Evolutionary conservation across 2,113 vertebrate genomes (phyloP).

Genomic region (Hemiscyllium ocellatum): DNA sequence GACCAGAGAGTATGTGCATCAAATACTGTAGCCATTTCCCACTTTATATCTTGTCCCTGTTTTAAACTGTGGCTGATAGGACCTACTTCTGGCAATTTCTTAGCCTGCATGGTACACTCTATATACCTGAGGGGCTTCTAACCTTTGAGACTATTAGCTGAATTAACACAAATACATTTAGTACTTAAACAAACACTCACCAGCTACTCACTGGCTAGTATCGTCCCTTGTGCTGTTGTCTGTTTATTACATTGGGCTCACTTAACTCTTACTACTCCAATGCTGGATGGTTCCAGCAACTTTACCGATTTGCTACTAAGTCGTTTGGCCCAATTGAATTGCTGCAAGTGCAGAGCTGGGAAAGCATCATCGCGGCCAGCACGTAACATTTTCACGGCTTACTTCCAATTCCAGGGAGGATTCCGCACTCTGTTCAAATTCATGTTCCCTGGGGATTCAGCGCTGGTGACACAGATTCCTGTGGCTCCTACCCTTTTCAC

Average conservation of each 20-base stretch:
- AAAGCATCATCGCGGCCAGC: background rate
- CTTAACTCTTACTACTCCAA: too few species aligned
- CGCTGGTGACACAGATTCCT: background rate
- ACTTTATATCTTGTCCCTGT: too few species aligned
- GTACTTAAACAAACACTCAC: background rate
- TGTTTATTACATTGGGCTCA: too few species aligned
- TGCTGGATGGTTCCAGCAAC: background rate
- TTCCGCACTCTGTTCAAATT: background rate
- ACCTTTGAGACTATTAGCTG: background rate
- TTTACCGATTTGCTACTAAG: background rate
- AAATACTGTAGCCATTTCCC: too few species aligned
- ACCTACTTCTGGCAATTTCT: too few species aligned
- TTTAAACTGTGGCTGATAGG: too few species aligned
- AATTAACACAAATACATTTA: background rate
- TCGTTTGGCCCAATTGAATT: background rate
- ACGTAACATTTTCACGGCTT: background rate
- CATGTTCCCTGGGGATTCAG: background rate
- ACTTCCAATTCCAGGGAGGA: background rate
- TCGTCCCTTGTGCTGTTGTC: background rate
- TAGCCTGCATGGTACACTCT: background rate
- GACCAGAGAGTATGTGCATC: too few species aligned
- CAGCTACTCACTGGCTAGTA: background rate
- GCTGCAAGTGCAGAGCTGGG: background rate
- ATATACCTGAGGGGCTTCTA: background rate
- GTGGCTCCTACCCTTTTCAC: background rate